Percentiles rank a stretch among this genome's conserved stretches.
These are phyloP conservation scores for Netelia fuscicornis DNA, from an alignment of 2,888 invertebrate genomes.

Conservation along the genomic window DNA sequence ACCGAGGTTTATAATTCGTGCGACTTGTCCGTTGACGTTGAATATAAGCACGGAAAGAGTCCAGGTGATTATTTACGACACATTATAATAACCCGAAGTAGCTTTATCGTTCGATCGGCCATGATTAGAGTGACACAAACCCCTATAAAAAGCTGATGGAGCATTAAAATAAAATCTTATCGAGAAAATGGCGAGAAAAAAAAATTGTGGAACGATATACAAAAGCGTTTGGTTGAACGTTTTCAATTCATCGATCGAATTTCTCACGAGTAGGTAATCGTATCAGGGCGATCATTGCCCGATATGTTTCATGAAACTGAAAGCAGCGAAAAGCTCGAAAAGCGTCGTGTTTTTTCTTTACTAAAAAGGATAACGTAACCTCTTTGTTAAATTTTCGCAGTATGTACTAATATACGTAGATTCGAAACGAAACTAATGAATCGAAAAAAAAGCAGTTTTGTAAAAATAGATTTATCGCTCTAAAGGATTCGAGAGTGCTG, in stretches of 20 bases:
- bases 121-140: constrained; percentile 12
- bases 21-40: background rate
- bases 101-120: constrained; percentile 20
- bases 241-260: constrained; percentile 33
- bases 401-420: too few relatives aligned
- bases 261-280: background rate
- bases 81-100: constrained; percentile 10
- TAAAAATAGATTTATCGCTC: too few relatives aligned
- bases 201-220: constrained; percentile 2
- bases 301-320: constrained; percentile 9
- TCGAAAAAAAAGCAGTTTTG: too few relatives aligned
- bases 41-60: background rate
- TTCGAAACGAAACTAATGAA: too few relatives aligned
- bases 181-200: background rate
- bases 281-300: constrained; percentile 7
- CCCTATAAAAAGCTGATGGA: constrained; percentile 14
- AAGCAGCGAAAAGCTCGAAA: background rate
- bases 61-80: background rate
- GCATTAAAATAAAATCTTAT: constrained; percentile 26
- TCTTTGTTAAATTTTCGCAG: background rate
- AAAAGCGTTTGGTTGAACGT: background rate
- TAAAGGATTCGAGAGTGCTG: too few relatives aligned
- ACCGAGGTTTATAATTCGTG: background rate
- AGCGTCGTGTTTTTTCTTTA: background rate
- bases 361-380: background rate